phyloP scores from a whole-genome alignment of 2,888 invertebrate species.

The Bembecia ichneumoniformis region DNA sequence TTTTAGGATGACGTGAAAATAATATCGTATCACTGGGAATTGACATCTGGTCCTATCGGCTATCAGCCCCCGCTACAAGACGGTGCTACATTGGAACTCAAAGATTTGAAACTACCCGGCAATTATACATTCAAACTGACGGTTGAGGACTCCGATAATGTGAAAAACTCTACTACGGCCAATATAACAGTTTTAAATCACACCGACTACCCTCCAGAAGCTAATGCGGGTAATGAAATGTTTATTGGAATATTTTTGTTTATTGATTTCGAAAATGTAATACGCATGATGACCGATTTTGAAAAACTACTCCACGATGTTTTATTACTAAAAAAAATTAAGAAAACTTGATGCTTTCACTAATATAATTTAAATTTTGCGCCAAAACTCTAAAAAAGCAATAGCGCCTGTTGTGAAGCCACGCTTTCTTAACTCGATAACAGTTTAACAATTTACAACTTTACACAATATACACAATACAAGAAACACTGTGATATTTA shows the following conservation, averaged over 20 bases:
- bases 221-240: slow-evolving; percentile 80
- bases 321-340: too few species aligned
- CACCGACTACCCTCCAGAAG: slow-evolving; percentile 95
- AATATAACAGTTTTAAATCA: slow-evolving; percentile 92
- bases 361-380: too few species aligned
- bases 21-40: slow-evolving; percentile 92
- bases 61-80: slow-evolving; percentile 86
- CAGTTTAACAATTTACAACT: too few species aligned
- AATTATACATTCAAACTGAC: slow-evolving; percentile 92
- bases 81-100: slow-evolving; percentile 85
- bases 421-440: too few species aligned
- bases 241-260: neutral
- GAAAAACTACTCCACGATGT: too few species aligned
- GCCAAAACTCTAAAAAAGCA: too few species aligned
- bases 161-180: slow-evolving; percentile 87
- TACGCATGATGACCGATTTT: too few species aligned
- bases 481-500: too few species aligned
- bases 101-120: slow-evolving; percentile 87
- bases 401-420: too few species aligned
- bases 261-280: neutral
- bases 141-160: slow-evolving; percentile 92
- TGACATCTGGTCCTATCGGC: slow-evolving; percentile 88
- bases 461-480: too few species aligned
- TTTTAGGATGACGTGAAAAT: slow-evolving; percentile 84
- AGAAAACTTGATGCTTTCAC: too few species aligned